Conservation (phyloP, 2,888 invertebrate genomes). For the Nomada ferruginata region DNA sequence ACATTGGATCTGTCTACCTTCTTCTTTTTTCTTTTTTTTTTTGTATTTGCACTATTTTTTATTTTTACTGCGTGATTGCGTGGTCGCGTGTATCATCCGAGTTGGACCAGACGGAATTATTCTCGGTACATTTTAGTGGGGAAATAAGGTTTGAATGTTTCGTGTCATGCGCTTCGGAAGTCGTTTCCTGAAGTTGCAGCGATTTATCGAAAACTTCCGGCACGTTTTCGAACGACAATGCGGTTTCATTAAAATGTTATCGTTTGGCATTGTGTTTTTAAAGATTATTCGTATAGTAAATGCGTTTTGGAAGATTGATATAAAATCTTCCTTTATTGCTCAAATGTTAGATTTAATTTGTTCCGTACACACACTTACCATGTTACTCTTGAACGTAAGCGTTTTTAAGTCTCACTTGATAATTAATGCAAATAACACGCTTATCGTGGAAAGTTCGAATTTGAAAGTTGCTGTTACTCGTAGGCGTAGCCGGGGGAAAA, state of each 20-base stretch:
- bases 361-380: not conserved
- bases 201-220: slow-evolving; percentile 29
- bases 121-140: not conserved
- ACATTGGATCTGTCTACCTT: too few relatives aligned
- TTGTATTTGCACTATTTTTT: not conserved
- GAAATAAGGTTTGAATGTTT: slow-evolving; percentile 33
- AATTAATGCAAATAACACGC: slow-evolving; percentile 41
- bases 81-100: not conserved
- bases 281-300: not conserved
- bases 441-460: slow-evolving; percentile 35
- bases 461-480: slow-evolving; percentile 22
- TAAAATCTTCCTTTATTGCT: not conserved
- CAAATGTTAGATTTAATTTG: not conserved
- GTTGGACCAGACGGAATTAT: not conserved
- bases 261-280: not conserved
- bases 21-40: not conserved
- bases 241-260: not conserved
- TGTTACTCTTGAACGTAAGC: not conserved
- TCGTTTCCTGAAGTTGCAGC: slow-evolving; percentile 23
- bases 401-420: slow-evolving; percentile 16
- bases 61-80: not conserved
- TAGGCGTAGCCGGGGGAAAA: slow-evolving; percentile 23
- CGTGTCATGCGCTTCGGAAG: slow-evolving; percentile 29
- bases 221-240: slow-evolving; percentile 4
- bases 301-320: not conserved